phyloP scores from a whole-genome alignment of 1,140 invertebrate species.

The Oncopodura yosiiana region DNA sequence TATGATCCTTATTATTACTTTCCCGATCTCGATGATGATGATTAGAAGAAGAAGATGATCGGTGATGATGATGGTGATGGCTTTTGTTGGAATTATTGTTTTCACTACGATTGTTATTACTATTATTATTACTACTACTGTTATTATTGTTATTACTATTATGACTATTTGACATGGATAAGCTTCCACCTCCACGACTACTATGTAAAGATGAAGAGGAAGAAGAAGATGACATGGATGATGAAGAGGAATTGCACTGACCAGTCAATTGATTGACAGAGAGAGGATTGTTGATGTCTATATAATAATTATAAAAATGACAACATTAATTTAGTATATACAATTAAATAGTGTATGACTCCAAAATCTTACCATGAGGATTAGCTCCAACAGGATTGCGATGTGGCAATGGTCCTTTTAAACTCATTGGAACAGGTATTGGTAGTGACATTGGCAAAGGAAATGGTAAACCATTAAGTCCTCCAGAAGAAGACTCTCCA shows the following conservation, averaged over 20 bases:
- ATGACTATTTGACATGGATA: not conserved
- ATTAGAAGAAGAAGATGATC: not conserved
- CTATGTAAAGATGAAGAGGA: not conserved
- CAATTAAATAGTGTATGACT: too few relatives aligned
- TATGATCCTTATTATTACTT: conserved; percentile 6
- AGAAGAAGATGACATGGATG: conserved; percentile 13
- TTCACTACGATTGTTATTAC: conserved; percentile 4
- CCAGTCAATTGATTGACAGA: conserved; percentile 78
- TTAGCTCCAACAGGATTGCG: conserved; percentile 77
- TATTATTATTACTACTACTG: conserved; percentile 8
- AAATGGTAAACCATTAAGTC: not conserved
- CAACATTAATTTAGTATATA: too few relatives aligned
- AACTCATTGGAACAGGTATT: conserved; percentile 19
- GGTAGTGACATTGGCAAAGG: conserved; percentile 13
- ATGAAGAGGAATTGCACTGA: conserved; percentile 43
- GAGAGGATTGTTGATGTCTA: conserved; percentile 80
- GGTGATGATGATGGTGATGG: conserved; percentile 19
- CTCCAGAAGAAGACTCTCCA: not conserved
- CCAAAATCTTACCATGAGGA: too few relatives aligned
- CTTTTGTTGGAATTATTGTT: not conserved
- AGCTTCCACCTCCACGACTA: too few relatives aligned
- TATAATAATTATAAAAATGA: too few relatives aligned
- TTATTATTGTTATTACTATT: conserved; percentile 17
- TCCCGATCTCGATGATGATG: too few relatives aligned
- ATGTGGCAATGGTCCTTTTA: conserved; percentile 39